Evolutionary conservation across 53 echinoderm and acorn worm genomes (phyloP), one percentile per base, ranked within the genome.

Genomic region (Glandiceps talaboti): DNA sequence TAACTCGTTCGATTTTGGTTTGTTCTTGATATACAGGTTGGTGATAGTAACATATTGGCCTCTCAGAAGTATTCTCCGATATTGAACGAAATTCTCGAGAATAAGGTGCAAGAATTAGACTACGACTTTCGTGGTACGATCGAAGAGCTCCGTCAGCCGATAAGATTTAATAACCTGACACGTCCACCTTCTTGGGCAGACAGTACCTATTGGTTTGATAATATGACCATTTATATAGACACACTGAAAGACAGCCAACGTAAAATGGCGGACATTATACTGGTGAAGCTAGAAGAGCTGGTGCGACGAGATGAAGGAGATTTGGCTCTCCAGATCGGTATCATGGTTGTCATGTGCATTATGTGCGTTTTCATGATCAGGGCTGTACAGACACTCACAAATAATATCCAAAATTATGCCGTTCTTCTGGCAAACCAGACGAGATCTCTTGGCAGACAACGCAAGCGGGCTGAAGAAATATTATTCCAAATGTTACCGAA

Each of bases 401-500:
- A 83, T 14, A 87, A 90, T 33, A 91, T 91, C 79, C 92, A 95
- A 31, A 82, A 90, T 74, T 90, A 90, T 79, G 90, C 90, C 25
- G 80, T 85, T 25, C 88, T 81, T 25, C 80, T 95, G 30, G 90
- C 90, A 28, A 83, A 88, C 73, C 90, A 95, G 81, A 92, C 92
- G 0, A 81, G 85, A 77, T 86, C 88, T 33, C 84, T 95, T 10
- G 86, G 89, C 80, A 87, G 86, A 72, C 92, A 95, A 79, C 85
- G 90, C 30, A 84, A 88, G 74, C 86, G 92, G 26, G 88, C 96
- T n/a, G 96, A 95, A 80, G 90, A 90, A 14, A 81, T 95, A 1
- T 85, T 95, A 32, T 89, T 92, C 76, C 96, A 92, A 79, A 90
- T 95, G 92, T 75, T 95, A 29, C 96, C 96, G 0, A 84, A 85